A percentile compares a stretch with the other conserved stretches of the same genome.
These are phyloP conservation scores for Nesometra sesokonis DNA, from an alignment of 35 echinoderm and acorn worm species.

Conservation along the genomic window DNA sequence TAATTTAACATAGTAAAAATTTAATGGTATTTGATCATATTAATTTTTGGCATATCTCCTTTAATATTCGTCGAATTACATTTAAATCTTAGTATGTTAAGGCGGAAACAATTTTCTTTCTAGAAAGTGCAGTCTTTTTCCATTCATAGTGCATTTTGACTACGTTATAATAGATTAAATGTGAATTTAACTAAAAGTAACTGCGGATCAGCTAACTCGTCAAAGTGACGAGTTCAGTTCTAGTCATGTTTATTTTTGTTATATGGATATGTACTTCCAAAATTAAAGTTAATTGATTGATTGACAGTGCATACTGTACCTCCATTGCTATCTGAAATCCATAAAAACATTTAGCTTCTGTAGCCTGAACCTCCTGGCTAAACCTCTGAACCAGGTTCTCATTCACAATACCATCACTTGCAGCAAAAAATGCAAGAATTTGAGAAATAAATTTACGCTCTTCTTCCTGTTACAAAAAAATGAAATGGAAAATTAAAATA, in stretches of 20 bases:
- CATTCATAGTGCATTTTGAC: too few species aligned
- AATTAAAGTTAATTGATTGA: background rate
- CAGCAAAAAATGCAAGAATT: slow-evolving; percentile 87
- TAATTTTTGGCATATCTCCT: too few species aligned
- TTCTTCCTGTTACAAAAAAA: slow-evolving; percentile 13
- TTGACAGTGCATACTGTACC: slow-evolving; percentile 13
- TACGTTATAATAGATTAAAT: too few species aligned
- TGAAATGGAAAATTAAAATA: too few species aligned
- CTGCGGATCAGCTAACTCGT: too few species aligned
- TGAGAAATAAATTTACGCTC: slow-evolving; percentile 82
- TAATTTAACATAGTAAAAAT: background rate
- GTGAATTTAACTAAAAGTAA: background rate
- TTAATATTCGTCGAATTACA: too few species aligned
- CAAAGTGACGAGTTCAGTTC: too few species aligned
- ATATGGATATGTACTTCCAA: background rate
- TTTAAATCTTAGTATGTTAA: too few species aligned
- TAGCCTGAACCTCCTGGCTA: slow-evolving; percentile 72
- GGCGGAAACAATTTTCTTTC: too few species aligned
- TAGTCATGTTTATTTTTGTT: too few species aligned
- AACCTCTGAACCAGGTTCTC: slow-evolving; percentile 92
- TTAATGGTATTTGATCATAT: too few species aligned
- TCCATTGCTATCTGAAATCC: slow-evolving; percentile 99
- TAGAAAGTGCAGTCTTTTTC: too few species aligned
- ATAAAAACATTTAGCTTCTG: slow-evolving; percentile 92
- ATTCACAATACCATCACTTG: slow-evolving; percentile 94